Conservation (phyloP, 2,797 vertebrate genomes). For the Geotria australis region DNA sequence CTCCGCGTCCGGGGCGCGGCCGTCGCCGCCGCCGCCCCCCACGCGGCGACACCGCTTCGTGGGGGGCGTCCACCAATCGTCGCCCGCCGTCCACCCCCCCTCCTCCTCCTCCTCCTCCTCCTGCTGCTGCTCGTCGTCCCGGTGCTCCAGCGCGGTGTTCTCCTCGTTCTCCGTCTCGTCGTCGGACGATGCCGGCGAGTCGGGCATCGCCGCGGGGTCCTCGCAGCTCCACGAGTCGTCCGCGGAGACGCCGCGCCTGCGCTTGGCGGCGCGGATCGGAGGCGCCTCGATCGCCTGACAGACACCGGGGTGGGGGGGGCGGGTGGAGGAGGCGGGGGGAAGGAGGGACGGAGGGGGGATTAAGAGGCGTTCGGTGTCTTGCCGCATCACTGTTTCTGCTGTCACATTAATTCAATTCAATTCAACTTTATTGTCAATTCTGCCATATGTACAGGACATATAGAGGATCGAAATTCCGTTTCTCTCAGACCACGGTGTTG, state of each 20-base stretch:
- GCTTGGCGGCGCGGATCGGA: neutral
- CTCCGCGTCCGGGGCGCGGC: conserved; percentile 1
- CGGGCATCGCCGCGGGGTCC: conserved; percentile 6
- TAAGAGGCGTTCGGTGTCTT: neutral
- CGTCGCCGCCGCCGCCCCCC: conserved; percentile 6
- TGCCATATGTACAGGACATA: too few species aligned
- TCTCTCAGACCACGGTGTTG: too few species aligned
- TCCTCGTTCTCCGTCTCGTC: neutral
- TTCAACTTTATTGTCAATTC: too few species aligned
- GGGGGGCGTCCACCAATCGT: too few species aligned
- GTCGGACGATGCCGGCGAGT: conserved; percentile 8
- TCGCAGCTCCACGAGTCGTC: conserved; percentile 1
- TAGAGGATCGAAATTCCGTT: too few species aligned
- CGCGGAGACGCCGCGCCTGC: conserved; percentile 2
- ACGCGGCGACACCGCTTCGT: conserved; percentile 1
- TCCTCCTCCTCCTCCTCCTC: conserved; percentile 3
- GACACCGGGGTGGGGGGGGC: neutral
- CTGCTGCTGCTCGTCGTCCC: neutral
- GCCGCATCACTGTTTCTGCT: too few species aligned
- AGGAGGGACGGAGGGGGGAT: neutral
- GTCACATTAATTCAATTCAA: too few species aligned
- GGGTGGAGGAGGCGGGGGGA: neutral
- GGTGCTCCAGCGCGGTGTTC: conserved; percentile 2
- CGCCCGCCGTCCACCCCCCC: too few species aligned
- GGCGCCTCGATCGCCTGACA: neutral